Evolutionary conservation across 2,113 vertebrate species (phyloP).

Genomic region (Sinocyclocheilus maitianheensis): DNA sequence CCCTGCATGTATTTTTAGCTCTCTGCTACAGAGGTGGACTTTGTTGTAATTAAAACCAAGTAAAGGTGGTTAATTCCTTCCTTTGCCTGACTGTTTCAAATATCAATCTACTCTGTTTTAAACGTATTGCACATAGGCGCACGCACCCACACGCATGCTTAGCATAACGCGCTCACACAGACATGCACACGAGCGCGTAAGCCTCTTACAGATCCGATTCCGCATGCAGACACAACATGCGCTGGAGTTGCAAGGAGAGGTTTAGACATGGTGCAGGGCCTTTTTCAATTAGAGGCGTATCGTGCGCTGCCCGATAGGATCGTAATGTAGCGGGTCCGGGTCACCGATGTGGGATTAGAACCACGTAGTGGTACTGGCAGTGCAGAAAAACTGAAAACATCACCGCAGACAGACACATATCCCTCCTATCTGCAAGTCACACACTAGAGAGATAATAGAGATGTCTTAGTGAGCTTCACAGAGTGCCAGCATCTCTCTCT

Average conservation of each 20-base stretch:
- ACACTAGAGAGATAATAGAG: not conserved
- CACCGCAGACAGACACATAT: slow-evolving; percentile 28
- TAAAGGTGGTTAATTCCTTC: slow-evolving; percentile 70
- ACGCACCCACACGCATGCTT: too few species aligned
- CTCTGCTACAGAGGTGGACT: slow-evolving; percentile 67
- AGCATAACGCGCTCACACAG: not conserved
- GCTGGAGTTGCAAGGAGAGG: slow-evolving; percentile 65
- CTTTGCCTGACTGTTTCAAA: slow-evolving; percentile 55
- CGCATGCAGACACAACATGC: slow-evolving; percentile 69
- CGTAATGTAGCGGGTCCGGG: slow-evolving; percentile 63
- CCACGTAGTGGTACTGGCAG: slow-evolving; percentile 50
- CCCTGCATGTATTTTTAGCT: slow-evolving; percentile 66
- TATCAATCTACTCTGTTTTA: slow-evolving; percentile 52
- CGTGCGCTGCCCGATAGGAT: slow-evolving; percentile 69
- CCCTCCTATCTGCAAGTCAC: slow-evolving; percentile 25
- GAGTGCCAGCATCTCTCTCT: not conserved
- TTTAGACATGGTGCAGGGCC: slow-evolving; percentile 76
- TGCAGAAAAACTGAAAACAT: slow-evolving; percentile 46
- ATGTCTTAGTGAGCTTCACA: not conserved
- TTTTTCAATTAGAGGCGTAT: slow-evolving; percentile 75
- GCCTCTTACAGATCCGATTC: slow-evolving; percentile 73
- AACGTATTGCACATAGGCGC: slow-evolving; percentile 5
- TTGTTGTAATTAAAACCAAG: slow-evolving; percentile 69
- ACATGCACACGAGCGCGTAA: slow-evolving; percentile 60
- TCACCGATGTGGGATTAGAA: slow-evolving; percentile 72